These are phyloP conservation scores for Dasypolia templi DNA, from an alignment of 2,888 invertebrate species.

Conservation along the genomic window DNA sequence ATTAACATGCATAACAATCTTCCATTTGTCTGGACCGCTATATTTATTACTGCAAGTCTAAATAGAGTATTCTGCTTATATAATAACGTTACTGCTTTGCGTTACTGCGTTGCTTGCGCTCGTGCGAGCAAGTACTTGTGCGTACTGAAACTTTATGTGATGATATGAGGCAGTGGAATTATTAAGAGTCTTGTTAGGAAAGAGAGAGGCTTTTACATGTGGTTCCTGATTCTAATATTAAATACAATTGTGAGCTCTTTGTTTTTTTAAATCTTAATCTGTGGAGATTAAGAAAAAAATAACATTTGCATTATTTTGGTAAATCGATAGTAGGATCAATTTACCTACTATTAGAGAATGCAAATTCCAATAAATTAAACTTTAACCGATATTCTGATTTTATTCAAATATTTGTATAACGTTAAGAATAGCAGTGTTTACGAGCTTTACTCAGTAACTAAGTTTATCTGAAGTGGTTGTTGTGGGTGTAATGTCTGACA, in stretches of 20 bases:
- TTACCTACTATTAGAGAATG: neutral
- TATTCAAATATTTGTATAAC: neutral
- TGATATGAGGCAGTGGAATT: neutral
- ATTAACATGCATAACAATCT: constrained; percentile 38
- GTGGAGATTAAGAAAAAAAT: too few relatives aligned
- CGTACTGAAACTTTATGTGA: constrained; percentile 22
- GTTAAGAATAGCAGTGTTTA: neutral
- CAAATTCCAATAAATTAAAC: neutral
- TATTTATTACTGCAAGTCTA: constrained; percentile 43
- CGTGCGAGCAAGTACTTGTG: neutral
- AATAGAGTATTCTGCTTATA: constrained; percentile 50
- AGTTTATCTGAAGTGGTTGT: constrained; percentile 16
- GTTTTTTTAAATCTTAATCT: neutral
- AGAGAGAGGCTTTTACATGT: neutral
- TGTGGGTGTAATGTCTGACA: neutral
- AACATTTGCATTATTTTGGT: too few relatives aligned
- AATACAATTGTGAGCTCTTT: neutral
- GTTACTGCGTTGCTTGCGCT: too few relatives aligned
- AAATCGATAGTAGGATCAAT: too few relatives aligned
- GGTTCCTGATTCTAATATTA: neutral
- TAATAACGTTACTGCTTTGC: constrained; percentile 37
- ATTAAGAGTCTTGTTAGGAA: neutral
- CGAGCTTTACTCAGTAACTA: neutral
- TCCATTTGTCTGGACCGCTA: constrained; percentile 27
- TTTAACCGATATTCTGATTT: neutral